Evolutionary conservation across 2,113 vertebrate genomes (phyloP), one percentile per base, ranked within the genome.

Genomic region (Sander vitreus): DNA sequence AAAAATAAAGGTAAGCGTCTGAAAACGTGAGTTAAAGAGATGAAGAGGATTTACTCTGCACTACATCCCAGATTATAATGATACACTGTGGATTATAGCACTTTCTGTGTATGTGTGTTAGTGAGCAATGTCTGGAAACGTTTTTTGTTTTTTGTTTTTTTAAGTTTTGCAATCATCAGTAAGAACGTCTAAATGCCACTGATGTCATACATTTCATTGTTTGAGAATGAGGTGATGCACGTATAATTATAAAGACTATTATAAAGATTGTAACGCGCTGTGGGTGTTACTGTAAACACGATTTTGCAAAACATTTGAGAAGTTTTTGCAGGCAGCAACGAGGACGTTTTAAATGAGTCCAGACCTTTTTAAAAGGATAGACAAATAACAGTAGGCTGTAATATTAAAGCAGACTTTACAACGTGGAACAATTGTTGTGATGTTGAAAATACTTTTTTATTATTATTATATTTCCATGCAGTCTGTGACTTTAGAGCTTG

Each of bases 41-140:
- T 86, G 78, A 83, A 67, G 73, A 67, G 84, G 81, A 88, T 88
- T 89, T 85, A 73, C 50, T 77, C 74, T 70, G 47, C 73, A 50
- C 57, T 66, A 58, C 80, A 88, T 75, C 73, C 76, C 74, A 85
- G 87, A 91, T 88, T 89, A 86, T 68, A 83, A 78, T 53, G 45
- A 77, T 67, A 73, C 81, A 83, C 68, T 27, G 59, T 64, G 87
- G 85, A 90, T 88, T 87, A 90, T 45, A 36, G 45, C 82, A 88
- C 80, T 67, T 83, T 85, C 60, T 72, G 65, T 66, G 83, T 50
- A 18, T 18, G 78, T 73, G 73, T 65, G 80, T 81, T 33, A 54
- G 39, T 55, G 67, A 85, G 67, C 62, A 53, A 60, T 36, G 27
- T 73, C 53, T 70, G 62, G 48, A 80, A 80, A 80, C 66, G 18